Base-by-base conservation (phyloP, 2,888 invertebrate genomes). In the Schizotus pectinicornis region DNA sequence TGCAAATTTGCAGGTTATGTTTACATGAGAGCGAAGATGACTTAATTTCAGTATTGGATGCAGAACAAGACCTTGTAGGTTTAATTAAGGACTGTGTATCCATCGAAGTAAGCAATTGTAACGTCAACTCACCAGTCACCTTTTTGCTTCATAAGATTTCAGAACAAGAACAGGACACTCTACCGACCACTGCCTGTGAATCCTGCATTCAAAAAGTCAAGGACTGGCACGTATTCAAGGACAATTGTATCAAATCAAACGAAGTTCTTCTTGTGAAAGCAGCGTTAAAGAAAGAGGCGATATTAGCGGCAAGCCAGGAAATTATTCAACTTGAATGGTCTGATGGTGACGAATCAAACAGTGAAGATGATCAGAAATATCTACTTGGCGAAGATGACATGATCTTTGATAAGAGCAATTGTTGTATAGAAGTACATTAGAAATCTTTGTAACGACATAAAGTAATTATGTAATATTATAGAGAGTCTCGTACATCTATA, bases 1-100 rank as follows among this genome's bases (percentile, higher is more conserved):
- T 22, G 22, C 54, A 50, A 49, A 68, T 68, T 50, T 75, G 75
- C 51, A 70, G 75, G 66, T 67, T 75, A 66, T 75, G 75, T 66
- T 65, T 75, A 52, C 59, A 59, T 36, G 56, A 71, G 59, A 66
- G 65, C 5, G 58, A 62, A 22, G 61, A 66, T 39, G 58, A 65
- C 56, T 59, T 70, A 47, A 56, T 67, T 45, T 65, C 71, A 7
- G 57, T 73, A 38, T 67, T 65, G 56, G 63, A 66, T 8, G 62
- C 67, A 37, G 60, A 70, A 22, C 5, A 2, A 51, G 65, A 74
- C 56, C 62, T 74, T 12, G 47, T 65, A 14, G 57, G 59, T 22
- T 73, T 71, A 68, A 71, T 75, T 43, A 62, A 63, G 52, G 56
- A 67, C 33, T 75, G 72, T 50, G 69, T 71, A 14, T 64, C 72